These are phyloP conservation scores for Pampus argenteus DNA, from an alignment of 2,797 vertebrate species.

Conservation along the genomic window DNA sequence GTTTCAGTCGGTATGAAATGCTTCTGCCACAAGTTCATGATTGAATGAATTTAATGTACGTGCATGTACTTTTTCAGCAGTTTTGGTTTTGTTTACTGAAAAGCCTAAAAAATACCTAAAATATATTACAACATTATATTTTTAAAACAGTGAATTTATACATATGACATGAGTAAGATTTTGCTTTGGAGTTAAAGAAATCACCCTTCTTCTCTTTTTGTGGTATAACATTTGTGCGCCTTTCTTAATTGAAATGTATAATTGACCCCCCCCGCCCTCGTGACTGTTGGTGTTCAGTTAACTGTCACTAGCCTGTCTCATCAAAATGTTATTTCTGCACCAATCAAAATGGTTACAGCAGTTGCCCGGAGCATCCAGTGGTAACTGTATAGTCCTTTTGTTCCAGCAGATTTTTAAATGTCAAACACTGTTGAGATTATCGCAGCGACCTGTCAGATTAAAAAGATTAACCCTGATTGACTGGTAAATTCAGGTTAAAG, in stretches of 20 bases:
- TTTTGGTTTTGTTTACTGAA: background rate
- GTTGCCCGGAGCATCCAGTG: no score
- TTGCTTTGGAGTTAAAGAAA: background rate
- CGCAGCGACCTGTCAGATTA: slow-evolving; percentile 57
- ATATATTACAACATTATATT: background rate
- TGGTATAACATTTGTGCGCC: background rate
- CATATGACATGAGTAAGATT: no score
- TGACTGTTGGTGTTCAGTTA: background rate
- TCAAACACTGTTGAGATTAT: slow-evolving; percentile 54
- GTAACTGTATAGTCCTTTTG: background rate
- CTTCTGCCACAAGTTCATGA: background rate
- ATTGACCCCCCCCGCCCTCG: background rate
- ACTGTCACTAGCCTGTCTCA: no score
- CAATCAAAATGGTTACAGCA: background rate
- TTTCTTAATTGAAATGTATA: background rate
- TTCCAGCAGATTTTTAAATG: slow-evolving; percentile 21
- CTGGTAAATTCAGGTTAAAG: slow-evolving; percentile 57
- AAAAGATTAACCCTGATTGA: slow-evolving; percentile 69
- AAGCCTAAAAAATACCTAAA: background rate
- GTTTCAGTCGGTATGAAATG: background rate
- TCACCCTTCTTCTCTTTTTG: background rate
- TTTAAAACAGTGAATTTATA: background rate
- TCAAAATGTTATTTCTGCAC: no score
- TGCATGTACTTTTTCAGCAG: background rate
- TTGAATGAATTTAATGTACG: background rate